These are phyloP conservation scores for Macrobrachium rosenbergii DNA, from an alignment of 1,140 invertebrate genomes.

Conservation along the genomic window DNA sequence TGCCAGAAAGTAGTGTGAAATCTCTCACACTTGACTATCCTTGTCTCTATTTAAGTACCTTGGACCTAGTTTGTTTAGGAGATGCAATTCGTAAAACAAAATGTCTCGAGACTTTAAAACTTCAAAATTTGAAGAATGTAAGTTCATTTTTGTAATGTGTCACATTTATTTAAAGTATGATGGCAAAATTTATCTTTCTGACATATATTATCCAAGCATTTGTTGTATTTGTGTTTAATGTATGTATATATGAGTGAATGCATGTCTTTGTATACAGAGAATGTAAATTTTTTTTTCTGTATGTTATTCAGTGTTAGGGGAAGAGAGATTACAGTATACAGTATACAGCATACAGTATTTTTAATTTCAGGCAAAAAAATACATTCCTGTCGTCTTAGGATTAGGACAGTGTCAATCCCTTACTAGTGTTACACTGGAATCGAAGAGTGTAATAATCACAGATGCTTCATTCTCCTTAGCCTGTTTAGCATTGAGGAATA, in stretches of 20 bases:
- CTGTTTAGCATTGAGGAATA: slow-evolving; percentile 59
- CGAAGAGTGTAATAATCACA: slow-evolving; percentile 33
- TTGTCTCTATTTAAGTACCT: slow-evolving; percentile 59
- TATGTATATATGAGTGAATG: too few species aligned
- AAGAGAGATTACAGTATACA: neutral
- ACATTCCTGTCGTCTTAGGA: slow-evolving; percentile 60
- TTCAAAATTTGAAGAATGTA: slow-evolving; percentile 47
- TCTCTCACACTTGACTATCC: slow-evolving; percentile 54
- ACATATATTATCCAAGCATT: neutral
- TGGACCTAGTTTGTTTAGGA: slow-evolving; percentile 60
- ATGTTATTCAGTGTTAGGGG: too few species aligned
- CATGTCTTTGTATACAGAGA: too few species aligned
- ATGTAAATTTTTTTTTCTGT: too few species aligned
- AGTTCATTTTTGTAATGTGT: neutral
- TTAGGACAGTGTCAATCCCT: slow-evolving; percentile 57
- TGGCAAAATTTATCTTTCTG: neutral
- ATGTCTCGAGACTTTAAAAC: slow-evolving; percentile 52
- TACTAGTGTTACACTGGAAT: slow-evolving; percentile 52
- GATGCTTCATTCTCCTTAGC: slow-evolving; percentile 56
- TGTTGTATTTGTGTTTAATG: too few species aligned
- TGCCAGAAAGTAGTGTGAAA: slow-evolving; percentile 53
- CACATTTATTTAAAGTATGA: neutral
- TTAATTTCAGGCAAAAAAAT: slow-evolving; percentile 38
- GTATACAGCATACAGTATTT: too few species aligned
- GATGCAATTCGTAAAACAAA: slow-evolving; percentile 55